Evolutionary conservation across 1,140 invertebrate genomes (phyloP).

Genomic region (Teleogryllus occipitalis): DNA sequence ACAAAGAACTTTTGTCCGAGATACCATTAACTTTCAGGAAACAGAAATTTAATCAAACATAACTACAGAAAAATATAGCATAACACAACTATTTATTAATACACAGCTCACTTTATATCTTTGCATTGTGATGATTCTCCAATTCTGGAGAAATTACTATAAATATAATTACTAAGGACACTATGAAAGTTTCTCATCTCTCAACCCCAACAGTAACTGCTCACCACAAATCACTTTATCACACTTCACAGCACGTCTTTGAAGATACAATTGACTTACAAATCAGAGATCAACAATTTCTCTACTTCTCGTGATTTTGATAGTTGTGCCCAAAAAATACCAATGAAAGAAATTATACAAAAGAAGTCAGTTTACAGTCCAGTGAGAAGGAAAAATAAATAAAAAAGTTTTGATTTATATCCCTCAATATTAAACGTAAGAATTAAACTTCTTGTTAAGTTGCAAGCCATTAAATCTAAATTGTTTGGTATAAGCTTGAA

Average conservation of each 20-base stretch:
- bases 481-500: constrained; percentile 1
- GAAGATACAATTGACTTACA: not conserved
- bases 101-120: not conserved
- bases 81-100: not conserved
- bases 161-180: not conserved
- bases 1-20: not conserved
- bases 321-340: not conserved
- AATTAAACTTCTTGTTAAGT: not conserved
- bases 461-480: not conserved
- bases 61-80: not conserved
- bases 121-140: not conserved
- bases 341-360: not conserved
- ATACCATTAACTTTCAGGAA: not conserved
- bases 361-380: not conserved
- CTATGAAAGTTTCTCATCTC: not conserved
- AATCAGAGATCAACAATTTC: not conserved
- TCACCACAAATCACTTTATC: not conserved
- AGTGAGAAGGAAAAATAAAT: not conserved
- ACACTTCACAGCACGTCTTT: not conserved
- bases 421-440: not conserved
- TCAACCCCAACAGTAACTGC: not conserved
- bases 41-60: not conserved
- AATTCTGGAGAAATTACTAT: not conserved
- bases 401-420: not conserved
- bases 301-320: too few relatives aligned